phyloP scores from a whole-genome alignment of 2,113 vertebrate genomes.

The Phrynocephalus versicolor region DNA sequence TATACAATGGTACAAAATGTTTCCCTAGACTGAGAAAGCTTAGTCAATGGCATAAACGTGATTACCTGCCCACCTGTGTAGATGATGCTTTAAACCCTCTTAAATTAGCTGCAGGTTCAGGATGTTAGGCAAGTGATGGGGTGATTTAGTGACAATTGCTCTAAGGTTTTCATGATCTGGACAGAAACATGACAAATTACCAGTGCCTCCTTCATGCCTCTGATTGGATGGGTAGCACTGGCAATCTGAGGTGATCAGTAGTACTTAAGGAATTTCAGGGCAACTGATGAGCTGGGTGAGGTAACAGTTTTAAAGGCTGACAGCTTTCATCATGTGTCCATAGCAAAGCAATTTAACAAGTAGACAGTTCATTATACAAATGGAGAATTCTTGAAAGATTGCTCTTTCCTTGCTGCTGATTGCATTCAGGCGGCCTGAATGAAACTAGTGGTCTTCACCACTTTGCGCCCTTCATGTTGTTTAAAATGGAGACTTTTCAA shows the following conservation, averaged over 20 bases:
- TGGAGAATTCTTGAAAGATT: slow-evolving; percentile 14
- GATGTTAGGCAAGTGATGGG: neutral
- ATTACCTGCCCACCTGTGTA: neutral
- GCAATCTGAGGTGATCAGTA: slow-evolving; percentile 1
- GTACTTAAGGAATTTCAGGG: slow-evolving; percentile 41
- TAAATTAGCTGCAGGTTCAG: slow-evolving; percentile 4
- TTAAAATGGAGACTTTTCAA: slow-evolving; percentile 1
- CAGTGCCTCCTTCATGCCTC: slow-evolving; percentile 5
- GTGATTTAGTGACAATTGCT: neutral
- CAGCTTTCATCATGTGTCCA: slow-evolving; percentile 44
- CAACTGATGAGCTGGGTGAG: slow-evolving; percentile 3
- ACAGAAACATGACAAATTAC: neutral
- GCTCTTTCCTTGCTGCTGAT: slow-evolving; percentile 20
- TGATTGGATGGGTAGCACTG: slow-evolving; percentile 9
- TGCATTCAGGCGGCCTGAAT: slow-evolving; percentile 10
- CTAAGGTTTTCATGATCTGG: slow-evolving; percentile 4
- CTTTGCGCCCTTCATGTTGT: neutral
- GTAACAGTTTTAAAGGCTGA: slow-evolving; percentile 22
- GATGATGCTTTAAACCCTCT: neutral
- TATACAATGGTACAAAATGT: neutral
- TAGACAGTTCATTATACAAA: slow-evolving; percentile 34
- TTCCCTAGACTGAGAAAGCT: neutral
- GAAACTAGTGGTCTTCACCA: slow-evolving; percentile 5
- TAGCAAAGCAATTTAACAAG: slow-evolving; percentile 18
- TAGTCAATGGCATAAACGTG: neutral